Conservation (phyloP, 2,113 vertebrate genomes). For the Dunckerocampus dactyliophorus region DNA sequence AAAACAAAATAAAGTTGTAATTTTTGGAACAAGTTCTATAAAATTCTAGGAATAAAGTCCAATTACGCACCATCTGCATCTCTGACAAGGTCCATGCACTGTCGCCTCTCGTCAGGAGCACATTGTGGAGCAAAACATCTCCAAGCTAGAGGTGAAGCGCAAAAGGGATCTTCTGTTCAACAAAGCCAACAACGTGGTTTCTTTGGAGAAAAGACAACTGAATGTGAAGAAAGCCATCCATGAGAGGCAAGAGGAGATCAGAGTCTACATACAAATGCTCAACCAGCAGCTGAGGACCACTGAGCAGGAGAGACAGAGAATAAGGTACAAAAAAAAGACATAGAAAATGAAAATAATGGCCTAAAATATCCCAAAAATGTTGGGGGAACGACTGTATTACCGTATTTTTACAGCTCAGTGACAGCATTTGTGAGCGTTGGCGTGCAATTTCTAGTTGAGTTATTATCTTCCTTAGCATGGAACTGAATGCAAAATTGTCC, state of each 20-base stretch:
- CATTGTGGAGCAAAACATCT: slow-evolving; percentile 84
- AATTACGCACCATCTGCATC: too few species aligned
- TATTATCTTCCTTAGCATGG: slow-evolving; percentile 64
- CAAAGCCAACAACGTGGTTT: slow-evolving; percentile 80
- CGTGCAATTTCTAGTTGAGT: background rate
- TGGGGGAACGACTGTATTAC: too few species aligned
- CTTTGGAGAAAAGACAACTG: slow-evolving; percentile 82
- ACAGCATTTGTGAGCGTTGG: too few species aligned
- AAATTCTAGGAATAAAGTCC: too few species aligned
- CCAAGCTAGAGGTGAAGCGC: slow-evolving; percentile 82
- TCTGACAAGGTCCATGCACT: too few species aligned
- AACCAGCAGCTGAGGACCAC: slow-evolving; percentile 76
- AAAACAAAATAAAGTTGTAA: too few species aligned
- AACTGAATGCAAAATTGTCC: slow-evolving; percentile 80
- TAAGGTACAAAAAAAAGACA: slow-evolving; percentile 71
- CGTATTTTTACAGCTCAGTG: too few species aligned
- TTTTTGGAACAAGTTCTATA: too few species aligned
- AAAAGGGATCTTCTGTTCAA: slow-evolving; percentile 75
- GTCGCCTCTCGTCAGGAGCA: slow-evolving; percentile 71
- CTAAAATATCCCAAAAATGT: too few species aligned
- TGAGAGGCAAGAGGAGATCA: slow-evolving; percentile 83
- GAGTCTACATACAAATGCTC: slow-evolving; percentile 77
- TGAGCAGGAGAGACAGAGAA: slow-evolving; percentile 81
- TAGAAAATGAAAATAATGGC: background rate
- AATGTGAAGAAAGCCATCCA: slow-evolving; percentile 78